phyloP scores from a whole-genome alignment of 1,140 invertebrate species.

The Samia ricini region DNA sequence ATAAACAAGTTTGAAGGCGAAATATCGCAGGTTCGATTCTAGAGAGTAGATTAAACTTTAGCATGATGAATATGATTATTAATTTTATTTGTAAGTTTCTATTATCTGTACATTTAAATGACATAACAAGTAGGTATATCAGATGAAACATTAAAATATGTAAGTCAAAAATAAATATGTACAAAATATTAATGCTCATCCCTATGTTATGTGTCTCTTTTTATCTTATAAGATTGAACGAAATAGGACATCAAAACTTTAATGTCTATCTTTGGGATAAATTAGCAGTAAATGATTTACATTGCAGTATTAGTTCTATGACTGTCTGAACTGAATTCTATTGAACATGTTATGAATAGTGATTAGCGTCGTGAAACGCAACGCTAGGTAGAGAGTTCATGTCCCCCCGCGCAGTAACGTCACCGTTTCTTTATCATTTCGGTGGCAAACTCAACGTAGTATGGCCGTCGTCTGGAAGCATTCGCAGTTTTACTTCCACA shows the following conservation, averaged over 20 bases:
- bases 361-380: not conserved
- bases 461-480: slow-evolving; percentile 76
- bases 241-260: slow-evolving; percentile 11
- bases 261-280: not conserved
- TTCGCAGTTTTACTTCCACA: slow-evolving; percentile 79
- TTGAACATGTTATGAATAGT: slow-evolving; percentile 21
- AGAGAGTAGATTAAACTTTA: too few relatives aligned
- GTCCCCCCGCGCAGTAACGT: slow-evolving; percentile 48
- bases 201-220: slow-evolving; percentile 16
- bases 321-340: not conserved
- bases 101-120: too few relatives aligned
- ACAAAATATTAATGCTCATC: too few relatives aligned
- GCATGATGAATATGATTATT: too few relatives aligned
- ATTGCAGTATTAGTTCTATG: slow-evolving; percentile 17
- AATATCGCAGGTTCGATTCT: too few relatives aligned
- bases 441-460: slow-evolving; percentile 75
- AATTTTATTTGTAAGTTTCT: too few relatives aligned
- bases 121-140: too few relatives aligned
- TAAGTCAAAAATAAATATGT: slow-evolving; percentile 4
- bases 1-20: too few relatives aligned
- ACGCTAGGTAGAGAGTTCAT: not conserved
- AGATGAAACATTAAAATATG: not conserved
- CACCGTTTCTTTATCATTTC: slow-evolving; percentile 74
- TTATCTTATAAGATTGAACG: slow-evolving; percentile 1
- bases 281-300: slow-evolving; percentile 9